Evolutionary conservation across 1,140 invertebrate genomes (phyloP), one percentile per base, ranked within the genome.

Genomic region (Phymorhynchus buccinoides): DNA sequence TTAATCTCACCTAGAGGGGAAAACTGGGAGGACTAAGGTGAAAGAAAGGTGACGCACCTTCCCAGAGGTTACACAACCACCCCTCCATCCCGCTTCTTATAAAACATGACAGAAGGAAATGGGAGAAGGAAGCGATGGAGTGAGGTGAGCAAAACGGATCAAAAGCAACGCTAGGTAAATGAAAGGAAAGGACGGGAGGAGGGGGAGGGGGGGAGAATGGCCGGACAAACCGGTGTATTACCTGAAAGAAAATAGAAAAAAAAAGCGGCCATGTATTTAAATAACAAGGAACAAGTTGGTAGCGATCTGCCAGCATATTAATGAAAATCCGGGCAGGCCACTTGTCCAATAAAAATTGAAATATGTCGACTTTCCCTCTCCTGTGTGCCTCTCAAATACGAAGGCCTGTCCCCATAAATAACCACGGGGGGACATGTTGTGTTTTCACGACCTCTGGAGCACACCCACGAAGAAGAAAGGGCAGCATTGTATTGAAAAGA

Each of bases 331-430:
- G 71, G 39, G 7, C 71, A 27, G 71, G 9, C n/a, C 39, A 14
- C 35, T 35, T 79, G 77, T 79, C 77, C 77, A 79, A 79, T 79
- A 79, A 79, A 79, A 30, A 48, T 35, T 79, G 42, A 52, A 79
- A 48, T 79, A 79, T 79, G 77, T 79, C 27, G 32, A 79, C 41
- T 41, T 48, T 30, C 42, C 27, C 77, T 62, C 77, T 79, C 77
- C 52, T 41, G 32, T 52, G 77, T 52, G 44, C 27, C 41, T 56
- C 41, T 56, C 77, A 79, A 79, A 79, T 9, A 48, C 27, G 77
- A 79, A 56, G 4, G 27, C 44, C n/a, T 79, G 77, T 79, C 44
- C 75, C 42, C 77, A 79, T 79, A 79, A 79, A 79, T 79, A 79
- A 79, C 3, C 16, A 22, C 37, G 27, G 32, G 14, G n/a, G 4